Conservation (phyloP, 2,797 vertebrate species). For the Centroberyx gerrardi region DNA sequence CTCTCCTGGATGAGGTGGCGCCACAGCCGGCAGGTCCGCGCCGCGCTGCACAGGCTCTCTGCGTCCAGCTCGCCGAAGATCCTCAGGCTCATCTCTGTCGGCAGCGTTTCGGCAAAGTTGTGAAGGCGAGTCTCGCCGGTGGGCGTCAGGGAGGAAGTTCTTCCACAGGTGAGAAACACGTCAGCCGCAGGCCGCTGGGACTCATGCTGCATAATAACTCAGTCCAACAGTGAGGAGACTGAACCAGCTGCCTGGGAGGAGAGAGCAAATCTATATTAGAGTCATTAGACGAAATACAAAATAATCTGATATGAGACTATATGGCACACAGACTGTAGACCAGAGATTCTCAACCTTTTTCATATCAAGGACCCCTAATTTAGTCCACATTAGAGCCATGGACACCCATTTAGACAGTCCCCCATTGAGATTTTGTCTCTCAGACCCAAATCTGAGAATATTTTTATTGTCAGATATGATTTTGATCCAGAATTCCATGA, state of each 20-base stretch:
- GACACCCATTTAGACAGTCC: no score
- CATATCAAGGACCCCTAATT: no score
- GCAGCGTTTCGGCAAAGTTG: constrained; percentile 86
- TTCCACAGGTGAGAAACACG: constrained; percentile 35
- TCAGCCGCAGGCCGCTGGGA: constrained; percentile 40
- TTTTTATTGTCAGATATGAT: no score
- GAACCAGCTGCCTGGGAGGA: not conserved
- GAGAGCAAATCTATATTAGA: not conserved
- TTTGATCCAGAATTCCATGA: no score
- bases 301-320: no score
- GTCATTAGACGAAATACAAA: not conserved
- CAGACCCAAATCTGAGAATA: no score
- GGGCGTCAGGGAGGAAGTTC: constrained; percentile 17
- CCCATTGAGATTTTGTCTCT: no score
- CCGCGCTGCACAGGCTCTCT: constrained; percentile 86
- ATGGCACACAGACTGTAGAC: no score
- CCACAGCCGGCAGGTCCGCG: constrained; percentile 88
- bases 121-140: not conserved
- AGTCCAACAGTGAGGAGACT: constrained; percentile 7
- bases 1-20: constrained; percentile 80
- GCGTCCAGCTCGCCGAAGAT: constrained; percentile 90
- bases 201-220: constrained; percentile 79
- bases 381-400: no score
- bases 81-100: constrained; percentile 85
- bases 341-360: no score